Evolutionary conservation across 2,113 vertebrate genomes (phyloP), one percentile per base, ranked within the genome.

Genomic region (Mesembrinibis cayennensis): DNA sequence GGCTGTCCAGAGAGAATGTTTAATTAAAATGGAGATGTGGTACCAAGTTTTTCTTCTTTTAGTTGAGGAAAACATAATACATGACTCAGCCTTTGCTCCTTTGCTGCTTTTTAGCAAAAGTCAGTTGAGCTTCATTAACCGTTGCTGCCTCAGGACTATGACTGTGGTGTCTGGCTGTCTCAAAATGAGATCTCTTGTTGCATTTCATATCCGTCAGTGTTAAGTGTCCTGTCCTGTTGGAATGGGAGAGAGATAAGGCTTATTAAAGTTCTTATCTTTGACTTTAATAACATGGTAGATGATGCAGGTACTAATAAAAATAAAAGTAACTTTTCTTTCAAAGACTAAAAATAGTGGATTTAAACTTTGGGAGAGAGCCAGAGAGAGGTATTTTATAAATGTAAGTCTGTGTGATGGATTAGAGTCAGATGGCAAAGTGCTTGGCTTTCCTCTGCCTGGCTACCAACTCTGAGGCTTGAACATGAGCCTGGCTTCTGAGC

Each of bases 251-350:
- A 97, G 98, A 98, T 98, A 99, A 97, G 96, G 95, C 89, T 99
- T 99, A 99, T 99, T 99, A 99, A 99, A 99, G 98, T 98, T 99
- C 98, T 99, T 99, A 99, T 99, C 99, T 95, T 67, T 88, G 55
- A 61, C 78, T 97, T 97, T 97, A 98, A 96, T 98, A 98, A 98
- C 97, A 95, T 96, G 97, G 97, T 84, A 92, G 96, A 72, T 90
- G 76, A 92, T 76, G 97, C 94, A 92, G 87, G 96, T 93, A 83
- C 69, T 77, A 95, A 96, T 96, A 96, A 97, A 91, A 97, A 70
- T 93, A 93, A 95, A 96, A 97, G 94, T 96, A 87, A 73, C 95
- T 95, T 98, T 97, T 97, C 89, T 96, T 97, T 97, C 95, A 69
- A 92, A 91, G 53, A 78, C 56, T 86, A 83, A 89, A 93, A 96